Base-by-base conservation (phyloP, 2,888 invertebrate genomes). In the Torymus tubicola region DNA sequence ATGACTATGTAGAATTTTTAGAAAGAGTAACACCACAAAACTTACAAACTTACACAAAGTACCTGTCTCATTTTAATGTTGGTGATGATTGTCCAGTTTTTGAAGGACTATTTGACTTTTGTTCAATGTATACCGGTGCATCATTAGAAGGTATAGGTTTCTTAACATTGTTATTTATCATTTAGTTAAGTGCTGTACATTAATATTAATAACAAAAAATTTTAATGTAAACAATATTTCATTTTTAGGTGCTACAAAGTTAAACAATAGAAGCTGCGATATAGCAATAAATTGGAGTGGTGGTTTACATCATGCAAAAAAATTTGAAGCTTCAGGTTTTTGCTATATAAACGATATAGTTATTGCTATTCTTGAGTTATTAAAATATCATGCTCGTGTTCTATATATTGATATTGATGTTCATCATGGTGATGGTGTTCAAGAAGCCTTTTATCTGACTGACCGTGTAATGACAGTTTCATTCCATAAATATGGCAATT, bases 321-420 rank as follows among this genome's bases (percentile, higher is more conserved):
- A 99, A 90, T 98, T 97, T 92, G 98, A 98, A 92, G 99, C 99
- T 0, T 98, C 98, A n/a, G 97, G 99, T 0, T 99, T 99, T 90
- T 99, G 99, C 91, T 99, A 99, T 87, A 98, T 99, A 0, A 99
- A 99, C 89, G 99, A 99, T 89, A 99, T 99, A 85, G 99, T 99
- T 0, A 97, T 99, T 86, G 98, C 97, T 1, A 99, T 99, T 86
- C 91, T 99, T 71, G 99, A 99, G 90, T 92, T 99, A 8, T 91
- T 99, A 0, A 98, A 98, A 88, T 97, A 97, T 89, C 96, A 99
- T 89, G 96, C 97, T 0, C 92, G 99, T 80, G 99, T 99, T 0
- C 92, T 99, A 2, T 99, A 99, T 89, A 98, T 99, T 82, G 99
- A 99, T 89, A 99, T 99, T 81, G 99, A 99, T 88, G 99, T 99